Conservation (phyloP, 2,797 vertebrate genomes). For the Catostomus latipinnis region DNA sequence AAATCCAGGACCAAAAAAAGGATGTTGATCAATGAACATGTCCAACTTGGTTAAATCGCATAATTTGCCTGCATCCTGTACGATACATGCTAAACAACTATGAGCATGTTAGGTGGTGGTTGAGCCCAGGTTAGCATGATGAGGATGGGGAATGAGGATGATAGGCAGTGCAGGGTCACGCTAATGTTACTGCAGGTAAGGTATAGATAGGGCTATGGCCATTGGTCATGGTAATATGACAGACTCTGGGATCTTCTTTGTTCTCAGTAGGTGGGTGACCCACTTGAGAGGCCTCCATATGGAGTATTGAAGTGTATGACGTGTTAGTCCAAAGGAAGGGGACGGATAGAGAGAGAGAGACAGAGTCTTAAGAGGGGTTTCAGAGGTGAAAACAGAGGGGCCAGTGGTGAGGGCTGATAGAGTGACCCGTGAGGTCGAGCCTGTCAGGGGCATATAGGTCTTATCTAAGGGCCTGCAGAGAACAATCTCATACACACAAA, state of each 20-base stretch:
- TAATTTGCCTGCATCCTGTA: not conserved
- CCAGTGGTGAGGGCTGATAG: conserved; percentile 74
- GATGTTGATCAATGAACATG: too few relatives aligned
- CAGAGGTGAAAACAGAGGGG: conserved; percentile 56
- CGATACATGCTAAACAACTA: not conserved
- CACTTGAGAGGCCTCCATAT: conserved; percentile 60
- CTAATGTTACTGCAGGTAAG: conserved; percentile 40
- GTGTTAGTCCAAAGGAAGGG: conserved; percentile 21
- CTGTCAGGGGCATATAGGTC: conserved; percentile 69
- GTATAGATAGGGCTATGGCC: not conserved
- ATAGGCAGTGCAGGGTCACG: conserved; percentile 14
- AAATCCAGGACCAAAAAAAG: not conserved
- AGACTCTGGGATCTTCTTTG: conserved; percentile 65
- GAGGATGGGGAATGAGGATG: not conserved
- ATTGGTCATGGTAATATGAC: conserved; percentile 54
- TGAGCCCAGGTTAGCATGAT: not conserved
- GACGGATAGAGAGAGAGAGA: conserved; percentile 44
- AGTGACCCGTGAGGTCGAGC: conserved; percentile 69
- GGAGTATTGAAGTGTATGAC: conserved; percentile 47
- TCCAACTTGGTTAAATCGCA: too few relatives aligned
- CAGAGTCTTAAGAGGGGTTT: conserved; percentile 20
- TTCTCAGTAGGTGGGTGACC: conserved; percentile 63
- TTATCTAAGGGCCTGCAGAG: conserved; percentile 61
- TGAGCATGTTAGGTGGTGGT: too few relatives aligned
- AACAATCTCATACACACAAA: conserved; percentile 26